Percentiles rank a stretch among this genome's conserved stretches.
phyloP scores from a whole-genome alignment of 2,888 invertebrate species.

The Lycia hirtaria region DNA sequence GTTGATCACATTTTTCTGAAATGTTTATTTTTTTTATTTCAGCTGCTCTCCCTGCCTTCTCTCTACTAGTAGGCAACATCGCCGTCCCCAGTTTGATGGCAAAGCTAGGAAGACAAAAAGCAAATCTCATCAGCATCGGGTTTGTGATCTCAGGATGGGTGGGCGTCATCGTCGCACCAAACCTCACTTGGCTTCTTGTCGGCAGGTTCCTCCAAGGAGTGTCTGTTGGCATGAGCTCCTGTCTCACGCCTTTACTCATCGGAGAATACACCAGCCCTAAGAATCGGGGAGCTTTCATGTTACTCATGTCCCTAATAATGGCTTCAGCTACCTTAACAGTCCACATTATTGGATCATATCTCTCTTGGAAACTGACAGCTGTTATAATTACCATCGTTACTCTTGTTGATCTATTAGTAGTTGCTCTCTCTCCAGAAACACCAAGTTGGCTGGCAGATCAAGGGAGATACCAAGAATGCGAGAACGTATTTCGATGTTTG shows the following conservation, averaged over 20 bases:
- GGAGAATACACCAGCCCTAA: slow-evolving; percentile 86
- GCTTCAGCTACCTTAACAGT: slow-evolving; percentile 86
- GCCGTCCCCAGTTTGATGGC: slow-evolving; percentile 73
- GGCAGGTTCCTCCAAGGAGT: slow-evolving; percentile 69
- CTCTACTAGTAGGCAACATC: slow-evolving; percentile 54
- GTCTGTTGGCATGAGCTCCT: slow-evolving; percentile 79
- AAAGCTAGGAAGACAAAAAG: slow-evolving; percentile 75
- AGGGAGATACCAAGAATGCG: slow-evolving; percentile 81
- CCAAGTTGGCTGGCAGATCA: slow-evolving; percentile 87
- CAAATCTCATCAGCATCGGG: slow-evolving; percentile 73
- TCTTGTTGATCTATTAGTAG: slow-evolving; percentile 71
- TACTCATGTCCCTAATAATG: slow-evolving; percentile 84
- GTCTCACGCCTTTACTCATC: slow-evolving; percentile 78
- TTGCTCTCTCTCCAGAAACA: slow-evolving; percentile 83
- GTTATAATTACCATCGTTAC: slow-evolving; percentile 74
- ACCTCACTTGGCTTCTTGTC: slow-evolving; percentile 58
- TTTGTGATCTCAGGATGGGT: slow-evolving; percentile 81
- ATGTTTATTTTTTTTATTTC: slow-evolving; percentile 32
- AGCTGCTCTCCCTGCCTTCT: slow-evolving; percentile 55
- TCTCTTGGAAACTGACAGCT: slow-evolving; percentile 84
- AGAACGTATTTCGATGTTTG: slow-evolving; percentile 82
- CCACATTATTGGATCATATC: slow-evolving; percentile 86
- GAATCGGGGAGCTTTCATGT: slow-evolving; percentile 86
- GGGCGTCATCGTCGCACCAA: slow-evolving; percentile 67
- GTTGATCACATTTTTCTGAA: not conserved